These are phyloP conservation scores for Teleogryllus oceanicus DNA, from an alignment of 2,888 invertebrate genomes.

Conservation along the genomic window DNA sequence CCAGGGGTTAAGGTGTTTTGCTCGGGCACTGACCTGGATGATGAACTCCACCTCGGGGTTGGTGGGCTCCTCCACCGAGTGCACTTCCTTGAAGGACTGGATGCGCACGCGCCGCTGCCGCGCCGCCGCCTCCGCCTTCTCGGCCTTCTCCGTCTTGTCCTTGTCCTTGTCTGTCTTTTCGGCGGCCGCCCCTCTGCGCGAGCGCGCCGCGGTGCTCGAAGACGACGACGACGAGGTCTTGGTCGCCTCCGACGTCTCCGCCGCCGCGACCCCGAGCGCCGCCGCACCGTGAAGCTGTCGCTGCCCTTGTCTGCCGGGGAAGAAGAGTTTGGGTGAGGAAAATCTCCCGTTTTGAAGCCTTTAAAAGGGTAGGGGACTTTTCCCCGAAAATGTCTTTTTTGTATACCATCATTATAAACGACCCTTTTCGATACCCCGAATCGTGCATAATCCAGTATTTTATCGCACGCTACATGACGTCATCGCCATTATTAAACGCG, in stretches of 20 bases:
- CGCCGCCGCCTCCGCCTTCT: constrained; percentile 22
- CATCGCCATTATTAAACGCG: too few relatives aligned
- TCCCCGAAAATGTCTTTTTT: too few relatives aligned
- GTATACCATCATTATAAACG: too few relatives aligned
- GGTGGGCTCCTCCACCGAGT: constrained; percentile 45
- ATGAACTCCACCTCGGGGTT: constrained; percentile 61
- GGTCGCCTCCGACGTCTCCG: not conserved
- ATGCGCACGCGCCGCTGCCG: constrained; percentile 40
- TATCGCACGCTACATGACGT: too few relatives aligned
- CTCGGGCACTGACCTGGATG: constrained; percentile 51
- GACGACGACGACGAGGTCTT: not conserved
- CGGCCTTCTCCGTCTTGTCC: not conserved
- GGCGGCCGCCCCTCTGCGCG: not conserved
- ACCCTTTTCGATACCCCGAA: too few relatives aligned
- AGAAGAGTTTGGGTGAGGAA: too few relatives aligned
- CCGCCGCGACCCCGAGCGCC: not conserved
- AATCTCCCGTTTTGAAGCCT: too few relatives aligned
- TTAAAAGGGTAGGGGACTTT: too few relatives aligned
- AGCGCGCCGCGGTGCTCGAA: not conserved
- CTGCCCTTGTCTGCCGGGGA: too few relatives aligned
- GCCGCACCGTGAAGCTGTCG: not conserved
- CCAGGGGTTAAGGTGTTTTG: too few relatives aligned
- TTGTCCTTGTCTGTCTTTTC: not conserved
- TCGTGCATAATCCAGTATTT: too few relatives aligned
- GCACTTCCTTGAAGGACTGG: constrained; percentile 43